Percentiles rank a stretch among this genome's conserved stretches.
Conservation (phyloP, 1,140 invertebrate genomes). For the Sitobion miscanthi region DNA sequence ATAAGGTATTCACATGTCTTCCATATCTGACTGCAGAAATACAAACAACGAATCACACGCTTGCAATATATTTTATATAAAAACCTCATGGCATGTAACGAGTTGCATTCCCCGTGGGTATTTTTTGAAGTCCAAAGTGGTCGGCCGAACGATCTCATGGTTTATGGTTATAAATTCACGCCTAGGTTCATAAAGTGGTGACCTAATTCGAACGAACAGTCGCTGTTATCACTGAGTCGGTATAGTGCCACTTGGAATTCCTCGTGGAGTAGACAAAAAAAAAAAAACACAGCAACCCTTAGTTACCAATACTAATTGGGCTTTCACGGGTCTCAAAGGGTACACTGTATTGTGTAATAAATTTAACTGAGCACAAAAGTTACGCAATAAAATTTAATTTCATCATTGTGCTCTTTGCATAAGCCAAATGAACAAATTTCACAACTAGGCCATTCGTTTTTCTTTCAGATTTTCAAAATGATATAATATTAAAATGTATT, state of each 20-base stretch:
- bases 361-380: conserved; percentile 27
- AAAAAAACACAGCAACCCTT: background rate
- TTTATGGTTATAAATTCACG: conserved; percentile 46
- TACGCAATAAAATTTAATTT: conserved; percentile 22
- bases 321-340: conserved; percentile 24
- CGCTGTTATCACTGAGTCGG: conserved; percentile 5
- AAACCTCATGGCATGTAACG: background rate
- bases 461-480: background rate
- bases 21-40: background rate
- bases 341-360: background rate
- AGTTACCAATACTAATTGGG: conserved; percentile 47
- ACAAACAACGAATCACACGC: no score
- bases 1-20: background rate
- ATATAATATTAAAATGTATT: background rate
- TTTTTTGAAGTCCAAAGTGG: conserved; percentile 26
- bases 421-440: background rate
- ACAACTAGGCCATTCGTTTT: background rate
- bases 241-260: conserved; percentile 27
- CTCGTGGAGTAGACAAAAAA: conserved; percentile 1
- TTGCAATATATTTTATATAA: conserved; percentile 7
- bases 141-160: conserved; percentile 2
- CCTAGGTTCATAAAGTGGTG: conserved; percentile 32
- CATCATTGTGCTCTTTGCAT: background rate
- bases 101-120: conserved; percentile 22
- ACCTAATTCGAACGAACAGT: conserved; percentile 32